Percentiles rank a stretch among this genome's conserved stretches.
Evolutionary conservation across 2,113 vertebrate species (phyloP).

Genomic region (Strix aluco): DNA sequence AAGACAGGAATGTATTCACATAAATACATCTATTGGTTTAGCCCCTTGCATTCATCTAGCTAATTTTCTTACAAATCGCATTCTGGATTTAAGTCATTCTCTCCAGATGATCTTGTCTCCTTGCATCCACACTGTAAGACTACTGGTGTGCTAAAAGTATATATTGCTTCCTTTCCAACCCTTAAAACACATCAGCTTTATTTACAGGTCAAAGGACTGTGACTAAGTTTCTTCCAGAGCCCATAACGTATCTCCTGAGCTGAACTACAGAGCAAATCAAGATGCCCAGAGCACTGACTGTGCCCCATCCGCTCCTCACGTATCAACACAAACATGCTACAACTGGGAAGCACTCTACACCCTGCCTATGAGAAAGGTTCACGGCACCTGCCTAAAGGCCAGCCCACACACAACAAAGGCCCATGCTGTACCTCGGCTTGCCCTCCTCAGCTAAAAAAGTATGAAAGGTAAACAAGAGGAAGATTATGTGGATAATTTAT

Average conservation of each 20-base stretch:
- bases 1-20: neutral
- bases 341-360: neutral
- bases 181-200: neutral
- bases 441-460: neutral
- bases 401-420: neutral
- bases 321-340: accelerated
- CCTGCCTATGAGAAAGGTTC: neutral
- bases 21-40: neutral
- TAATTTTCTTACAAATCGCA: neutral
- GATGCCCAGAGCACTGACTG: neutral
- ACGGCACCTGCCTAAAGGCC: neutral
- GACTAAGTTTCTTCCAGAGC: neutral
- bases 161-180: neutral
- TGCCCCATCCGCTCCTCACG: accelerated
- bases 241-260: neutral
- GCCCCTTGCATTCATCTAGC: neutral
- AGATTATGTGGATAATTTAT: neutral
- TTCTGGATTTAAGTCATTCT: neutral
- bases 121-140: neutral
- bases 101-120: neutral
- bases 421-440: accelerated
- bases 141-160: neutral
- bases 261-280: neutral
- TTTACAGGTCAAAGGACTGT: neutral
- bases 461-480: neutral